Evolutionary conservation across 2,113 vertebrate genomes (phyloP).

Genomic region (Hyaena hyaena): DNA sequence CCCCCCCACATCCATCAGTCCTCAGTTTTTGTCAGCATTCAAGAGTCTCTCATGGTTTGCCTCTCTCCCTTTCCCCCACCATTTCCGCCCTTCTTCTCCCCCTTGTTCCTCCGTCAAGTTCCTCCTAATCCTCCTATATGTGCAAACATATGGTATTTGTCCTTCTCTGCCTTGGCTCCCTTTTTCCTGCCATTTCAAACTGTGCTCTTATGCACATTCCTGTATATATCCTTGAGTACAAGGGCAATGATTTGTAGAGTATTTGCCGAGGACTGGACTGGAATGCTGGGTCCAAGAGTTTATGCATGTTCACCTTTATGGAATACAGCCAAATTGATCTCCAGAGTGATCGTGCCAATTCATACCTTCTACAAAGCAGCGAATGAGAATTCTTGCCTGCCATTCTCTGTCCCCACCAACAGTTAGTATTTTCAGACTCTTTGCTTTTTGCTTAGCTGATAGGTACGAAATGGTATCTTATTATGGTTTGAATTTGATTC

Average conservation of each 20-base stretch:
- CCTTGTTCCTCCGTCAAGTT: too few species aligned
- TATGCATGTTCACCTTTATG: not conserved
- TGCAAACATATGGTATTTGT: too few species aligned
- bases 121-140: too few species aligned
- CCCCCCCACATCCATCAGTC: too few species aligned
- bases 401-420: not conserved
- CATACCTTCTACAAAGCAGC: not conserved
- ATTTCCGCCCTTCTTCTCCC: too few species aligned
- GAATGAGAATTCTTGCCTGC: not conserved
- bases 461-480: not conserved
- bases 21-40: too few species aligned
- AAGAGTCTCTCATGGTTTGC: too few species aligned
- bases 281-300: not conserved
- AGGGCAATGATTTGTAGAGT: not conserved
- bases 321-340: not conserved
- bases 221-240: not conserved
- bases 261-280: not conserved
- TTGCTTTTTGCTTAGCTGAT: not conserved
- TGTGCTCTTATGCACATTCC: slow-evolving; percentile 4
- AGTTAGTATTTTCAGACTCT: not conserved
- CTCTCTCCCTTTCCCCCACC: too few species aligned
- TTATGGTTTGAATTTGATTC: slow-evolving; percentile 48
- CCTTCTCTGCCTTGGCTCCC: too few species aligned
- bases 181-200: not conserved
- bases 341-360: not conserved